Conservation (phyloP, 2,888 invertebrate species). For the Lasioglossum malachurum region DNA sequence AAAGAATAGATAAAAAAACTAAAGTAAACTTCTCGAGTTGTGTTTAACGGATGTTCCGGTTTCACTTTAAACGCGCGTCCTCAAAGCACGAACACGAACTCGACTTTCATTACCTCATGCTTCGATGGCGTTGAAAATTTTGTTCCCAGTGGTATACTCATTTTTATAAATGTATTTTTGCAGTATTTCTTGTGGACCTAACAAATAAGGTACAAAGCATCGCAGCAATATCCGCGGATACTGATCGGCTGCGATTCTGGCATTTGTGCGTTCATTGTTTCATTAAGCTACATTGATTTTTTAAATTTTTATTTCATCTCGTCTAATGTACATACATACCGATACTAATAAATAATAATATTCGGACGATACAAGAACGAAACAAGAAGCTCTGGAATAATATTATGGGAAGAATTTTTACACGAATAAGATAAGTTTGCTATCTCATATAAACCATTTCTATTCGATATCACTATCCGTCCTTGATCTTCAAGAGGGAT, state of each 20-base stretch:
- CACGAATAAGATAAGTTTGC: not conserved
- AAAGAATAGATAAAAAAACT: not conserved
- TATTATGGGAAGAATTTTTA: not conserved
- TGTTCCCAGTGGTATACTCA: not conserved
- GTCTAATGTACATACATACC: constrained; percentile 34
- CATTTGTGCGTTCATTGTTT: not conserved
- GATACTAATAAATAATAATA: constrained; percentile 61
- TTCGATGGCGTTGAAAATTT: not conserved
- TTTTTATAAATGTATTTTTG: not conserved
- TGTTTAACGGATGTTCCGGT: not conserved
- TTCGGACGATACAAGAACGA: not conserved
- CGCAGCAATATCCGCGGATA: constrained; percentile 39
- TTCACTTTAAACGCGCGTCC: not conserved
- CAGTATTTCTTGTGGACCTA: not conserved
- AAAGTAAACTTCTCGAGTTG: not conserved
- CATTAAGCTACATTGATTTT: constrained; percentile 28
- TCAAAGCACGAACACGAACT: not conserved
- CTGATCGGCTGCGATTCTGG: constrained; percentile 8
- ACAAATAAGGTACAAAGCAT: not conserved
- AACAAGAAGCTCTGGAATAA: not conserved
- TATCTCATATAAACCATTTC: not conserved
- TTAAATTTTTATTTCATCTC: constrained; percentile 24
- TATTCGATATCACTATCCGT: not conserved
- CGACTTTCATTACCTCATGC: not conserved
- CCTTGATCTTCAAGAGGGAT: not conserved